A percentile compares a stretch with the other conserved stretches of the same genome.
Conservation (phyloP, 2,797 vertebrate genomes). For the Scolopax rusticola region DNA sequence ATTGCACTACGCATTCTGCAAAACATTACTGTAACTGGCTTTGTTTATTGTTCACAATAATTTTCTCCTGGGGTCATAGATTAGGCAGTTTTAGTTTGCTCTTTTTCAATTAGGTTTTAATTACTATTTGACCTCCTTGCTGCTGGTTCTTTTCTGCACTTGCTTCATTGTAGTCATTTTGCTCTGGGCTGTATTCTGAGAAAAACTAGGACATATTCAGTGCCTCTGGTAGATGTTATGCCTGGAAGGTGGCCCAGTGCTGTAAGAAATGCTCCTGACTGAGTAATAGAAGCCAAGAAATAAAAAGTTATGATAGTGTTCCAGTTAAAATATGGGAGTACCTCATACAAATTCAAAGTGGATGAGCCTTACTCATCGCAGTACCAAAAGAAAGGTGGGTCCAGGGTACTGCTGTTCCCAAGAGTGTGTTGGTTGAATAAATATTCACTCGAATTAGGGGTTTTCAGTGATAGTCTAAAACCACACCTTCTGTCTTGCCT, state of each 20-base stretch:
- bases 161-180: constrained; percentile 13
- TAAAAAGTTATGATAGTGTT: not conserved
- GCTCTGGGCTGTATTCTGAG: constrained; percentile 52
- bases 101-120: constrained; percentile 27
- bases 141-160: constrained; percentile 26
- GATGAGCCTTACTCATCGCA: not conserved
- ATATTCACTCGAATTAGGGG: not conserved
- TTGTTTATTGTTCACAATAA: not conserved
- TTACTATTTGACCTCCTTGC: not conserved
- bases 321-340: constrained; percentile 53
- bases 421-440: not conserved
- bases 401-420: not conserved
- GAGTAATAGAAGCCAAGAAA: constrained; percentile 38
- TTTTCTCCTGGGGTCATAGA: not conserved
- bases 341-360: not conserved
- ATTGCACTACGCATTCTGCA: not conserved
- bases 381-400: not conserved
- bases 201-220: constrained; percentile 55
- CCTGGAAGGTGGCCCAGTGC: constrained; percentile 61
- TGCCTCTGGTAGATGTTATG: constrained; percentile 59
- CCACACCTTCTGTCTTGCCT: not conserved
- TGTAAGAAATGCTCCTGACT: constrained; percentile 47
- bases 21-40: not conserved
- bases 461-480: not conserved
- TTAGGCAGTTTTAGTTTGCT: not conserved